These are phyloP conservation scores for Globia sparganii DNA, from an alignment of 2,888 invertebrate genomes.

Conservation along the genomic window DNA sequence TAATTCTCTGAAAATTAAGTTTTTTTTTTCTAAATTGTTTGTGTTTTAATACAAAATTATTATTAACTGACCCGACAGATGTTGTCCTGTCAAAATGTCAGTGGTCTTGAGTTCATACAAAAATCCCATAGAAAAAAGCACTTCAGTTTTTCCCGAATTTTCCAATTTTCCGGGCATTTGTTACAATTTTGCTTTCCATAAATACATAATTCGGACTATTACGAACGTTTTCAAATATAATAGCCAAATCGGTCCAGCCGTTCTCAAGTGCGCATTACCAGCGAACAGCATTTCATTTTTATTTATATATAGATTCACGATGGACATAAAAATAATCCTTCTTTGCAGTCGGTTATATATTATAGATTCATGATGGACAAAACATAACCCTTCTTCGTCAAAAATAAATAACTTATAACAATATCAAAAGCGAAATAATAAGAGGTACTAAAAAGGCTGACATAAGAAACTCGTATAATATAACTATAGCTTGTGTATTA, in stretches of 20 bases:
- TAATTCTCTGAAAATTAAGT: no score
- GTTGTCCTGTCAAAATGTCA: background rate
- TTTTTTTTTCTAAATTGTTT: background rate
- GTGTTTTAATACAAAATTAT: no score
- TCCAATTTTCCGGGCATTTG: background rate
- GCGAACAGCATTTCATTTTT: background rate
- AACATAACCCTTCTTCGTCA: background rate
- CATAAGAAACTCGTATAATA: constrained; percentile 84
- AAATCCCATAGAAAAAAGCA: background rate
- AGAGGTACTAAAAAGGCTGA: constrained; percentile 75
- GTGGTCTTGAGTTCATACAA: background rate
- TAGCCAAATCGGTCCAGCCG: background rate
- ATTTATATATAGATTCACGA: background rate
- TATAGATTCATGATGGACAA: background rate
- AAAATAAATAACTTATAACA: constrained; percentile 26
- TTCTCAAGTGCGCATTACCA: background rate
- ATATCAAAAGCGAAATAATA: constrained; percentile 23
- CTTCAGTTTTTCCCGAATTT: background rate
- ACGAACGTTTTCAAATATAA: background rate
- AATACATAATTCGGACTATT: background rate
- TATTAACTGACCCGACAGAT: background rate
- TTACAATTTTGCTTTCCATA: background rate
- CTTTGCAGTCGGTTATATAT: no score
- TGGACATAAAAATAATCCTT: background rate
- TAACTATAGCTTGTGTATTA: constrained; percentile 84